Evolutionary conservation across 2,113 vertebrate species (phyloP), one percentile per base, ranked within the genome.

Genomic region (Prionailurus viverrinus): DNA sequence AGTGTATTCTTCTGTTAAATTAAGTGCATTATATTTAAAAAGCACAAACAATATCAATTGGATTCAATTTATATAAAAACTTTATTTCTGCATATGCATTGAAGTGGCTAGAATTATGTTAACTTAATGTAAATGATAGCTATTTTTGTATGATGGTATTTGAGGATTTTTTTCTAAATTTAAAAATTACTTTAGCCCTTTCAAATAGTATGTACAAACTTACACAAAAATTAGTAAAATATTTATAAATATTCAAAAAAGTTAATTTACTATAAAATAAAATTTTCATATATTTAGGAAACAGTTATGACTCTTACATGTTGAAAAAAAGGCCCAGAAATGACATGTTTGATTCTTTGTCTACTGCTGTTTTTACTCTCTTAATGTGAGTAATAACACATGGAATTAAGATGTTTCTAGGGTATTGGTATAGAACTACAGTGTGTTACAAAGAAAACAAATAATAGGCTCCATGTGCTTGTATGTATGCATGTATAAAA

Each of bases 261-360:
- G 15, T 68, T 84, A 63, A 63, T 48, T 81, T 81, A 79, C 27
- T 92, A 18, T 48, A 68, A 87, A 78, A 89, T 96, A 76, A 87
- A 31, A 31, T 61, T 41, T 74, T 66, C 5, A 31, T 73, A 39
- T 86, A 69, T 69, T 83, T 69, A 88, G 41, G 71, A 80, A 89
- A 48, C 58, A 66, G 45, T 80, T 82, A 68, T 45, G 36, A 48
- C 25, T 48, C 41, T 81, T 25, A 48, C 12, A 80, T 33, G 36
- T 79, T 65, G 36, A 69, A 88, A 92, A 89, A 78, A 86, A 55
- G 66, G n/a, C 36, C 58, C 89, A 84, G 7, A 86, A 93, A 82
- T 80, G 53, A 31, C 29, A 53, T 81, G 15, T 78, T 18, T 45
- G 23, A 66, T 33, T 89, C 31, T 92, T 79, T 97, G 65, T 69